Evolutionary conservation across 2,797 vertebrate genomes (phyloP), one percentile per base, ranked within the genome.

Genomic region (Sardinella longiceps): DNA sequence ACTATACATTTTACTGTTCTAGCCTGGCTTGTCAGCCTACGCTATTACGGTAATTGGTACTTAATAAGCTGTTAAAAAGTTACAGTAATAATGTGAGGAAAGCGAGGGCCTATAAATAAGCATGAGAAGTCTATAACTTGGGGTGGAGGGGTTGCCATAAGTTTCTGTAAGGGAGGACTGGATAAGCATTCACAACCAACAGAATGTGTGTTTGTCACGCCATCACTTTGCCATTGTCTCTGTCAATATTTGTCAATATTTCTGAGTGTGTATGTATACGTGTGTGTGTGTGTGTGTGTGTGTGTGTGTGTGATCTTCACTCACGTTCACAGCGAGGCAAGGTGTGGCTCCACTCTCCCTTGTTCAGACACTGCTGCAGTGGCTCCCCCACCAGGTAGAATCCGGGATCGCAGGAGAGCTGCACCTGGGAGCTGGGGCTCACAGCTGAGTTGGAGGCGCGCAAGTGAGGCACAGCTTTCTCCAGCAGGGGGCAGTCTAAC

Each of bases 381-480:
- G 97, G 96, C 90, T 98, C 97, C 86, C 98, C 98, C 46, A 97
- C 94, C 93, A 99, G 96, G 93, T 99, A 97, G 94, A 97, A 99
- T 84, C 98, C 97, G 0, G 97, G 97, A 87, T 98, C 97, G 88
- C 98, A 99, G 85, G 95, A 98, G 84, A 99, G 95, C 89, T 94
- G 96, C 85, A 98, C 95, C 92, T 96, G 97, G 83, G 97, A 96
- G 15, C 97, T 97, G 0, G 98, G 97, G 80, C 94, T 98, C 86
- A 96, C 87, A 84, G 96, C 94, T 83, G 91, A 82, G 6, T 94
- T 95, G 83, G 96, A 96, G 63, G 93, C 92, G 6, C 95, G 95
- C 85, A 99, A 93, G 88, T 97, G 96, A 80, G 97, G 94, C 83
- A 95, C 89, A 0, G 92, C 91, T 45, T 93, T 95, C 89, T 97